Evolutionary conservation across 2,797 vertebrate species (phyloP).

Genomic region (Alca torda): DNA sequence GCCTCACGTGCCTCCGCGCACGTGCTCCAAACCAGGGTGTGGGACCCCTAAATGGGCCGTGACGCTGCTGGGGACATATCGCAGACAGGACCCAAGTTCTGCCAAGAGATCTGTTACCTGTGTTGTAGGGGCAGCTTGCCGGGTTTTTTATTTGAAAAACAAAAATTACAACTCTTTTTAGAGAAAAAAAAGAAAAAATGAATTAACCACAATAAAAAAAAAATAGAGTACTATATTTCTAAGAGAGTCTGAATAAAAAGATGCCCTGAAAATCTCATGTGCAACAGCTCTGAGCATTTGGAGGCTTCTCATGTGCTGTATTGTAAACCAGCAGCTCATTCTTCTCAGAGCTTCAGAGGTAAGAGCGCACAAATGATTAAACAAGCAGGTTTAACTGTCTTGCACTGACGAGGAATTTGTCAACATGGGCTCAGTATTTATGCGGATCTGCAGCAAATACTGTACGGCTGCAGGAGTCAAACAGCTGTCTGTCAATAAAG

Average conservation of each 20-base stretch:
- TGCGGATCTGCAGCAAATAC: constrained; percentile 9
- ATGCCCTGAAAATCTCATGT: not conserved
- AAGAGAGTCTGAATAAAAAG: not conserved
- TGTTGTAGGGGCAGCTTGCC: not conserved
- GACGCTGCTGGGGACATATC: not conserved
- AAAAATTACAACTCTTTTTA: not conserved
- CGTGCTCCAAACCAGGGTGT: not conserved
- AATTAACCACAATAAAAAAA: not conserved
- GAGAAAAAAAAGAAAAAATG: not conserved
- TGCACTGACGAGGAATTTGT: constrained; percentile 37
- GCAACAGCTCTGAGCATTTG: not conserved
- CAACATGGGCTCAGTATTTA: constrained; percentile 26
- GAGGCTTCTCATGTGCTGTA: not conserved
- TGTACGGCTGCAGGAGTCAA: constrained; percentile 31
- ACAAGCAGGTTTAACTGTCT: constrained; percentile 59
- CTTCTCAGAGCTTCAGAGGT: constrained; percentile 17
- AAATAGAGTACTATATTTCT: not conserved
- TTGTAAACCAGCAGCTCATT: not conserved
- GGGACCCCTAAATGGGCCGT: not conserved
- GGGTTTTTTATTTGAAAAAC: not conserved
- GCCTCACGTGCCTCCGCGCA: constrained; percentile 3
- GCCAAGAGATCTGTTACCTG: not conserved
- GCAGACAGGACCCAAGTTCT: not conserved
- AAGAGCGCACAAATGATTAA: constrained; percentile 51
- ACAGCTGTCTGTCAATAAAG: constrained; percentile 58